Evolutionary conservation across 2,113 vertebrate genomes (phyloP).

Genomic region (Falcunculus frontatus): DNA sequence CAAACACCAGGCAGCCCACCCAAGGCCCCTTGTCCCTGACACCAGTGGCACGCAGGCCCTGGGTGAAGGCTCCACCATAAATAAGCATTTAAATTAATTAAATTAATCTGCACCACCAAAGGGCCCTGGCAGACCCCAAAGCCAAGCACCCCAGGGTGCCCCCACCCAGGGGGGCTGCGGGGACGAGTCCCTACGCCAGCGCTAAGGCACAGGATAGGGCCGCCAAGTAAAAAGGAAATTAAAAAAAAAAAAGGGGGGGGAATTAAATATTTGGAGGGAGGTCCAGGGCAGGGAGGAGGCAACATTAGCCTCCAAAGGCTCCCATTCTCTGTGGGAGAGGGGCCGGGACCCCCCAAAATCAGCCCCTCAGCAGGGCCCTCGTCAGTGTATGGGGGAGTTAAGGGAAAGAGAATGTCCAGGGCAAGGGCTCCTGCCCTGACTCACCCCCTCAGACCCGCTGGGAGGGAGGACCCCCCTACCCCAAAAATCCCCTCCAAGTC

Average conservation of each 20-base stretch:
- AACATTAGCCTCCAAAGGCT: neutral
- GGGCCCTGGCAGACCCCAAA: neutral
- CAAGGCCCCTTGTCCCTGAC: neutral
- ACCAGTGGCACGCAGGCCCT: neutral
- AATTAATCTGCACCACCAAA: neutral
- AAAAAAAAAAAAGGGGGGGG: neutral
- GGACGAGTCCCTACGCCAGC: neutral
- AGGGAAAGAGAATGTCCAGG: neutral
- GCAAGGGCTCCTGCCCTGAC: neutral
- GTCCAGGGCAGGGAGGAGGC: neutral
- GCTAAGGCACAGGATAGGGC: slow-evolving; percentile 5
- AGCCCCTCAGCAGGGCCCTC: neutral
- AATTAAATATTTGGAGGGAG: neutral
- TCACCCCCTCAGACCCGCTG: neutral
- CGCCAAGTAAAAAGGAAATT: neutral
- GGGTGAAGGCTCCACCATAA: neutral
- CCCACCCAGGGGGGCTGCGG: neutral
- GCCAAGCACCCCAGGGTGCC: neutral
- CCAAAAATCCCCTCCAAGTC: neutral
- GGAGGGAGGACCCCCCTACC: neutral
- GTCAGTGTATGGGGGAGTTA: neutral
- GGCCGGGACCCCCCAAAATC: neutral
- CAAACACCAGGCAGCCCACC: neutral
- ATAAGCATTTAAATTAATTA: slow-evolving; percentile 57
- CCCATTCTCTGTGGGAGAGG: neutral